A percentile compares a stretch with the other conserved stretches of the same genome.
These are phyloP conservation scores for Sebastes steindachneri DNA, from an alignment of 2,797 vertebrate species.

Conservation along the genomic window DNA sequence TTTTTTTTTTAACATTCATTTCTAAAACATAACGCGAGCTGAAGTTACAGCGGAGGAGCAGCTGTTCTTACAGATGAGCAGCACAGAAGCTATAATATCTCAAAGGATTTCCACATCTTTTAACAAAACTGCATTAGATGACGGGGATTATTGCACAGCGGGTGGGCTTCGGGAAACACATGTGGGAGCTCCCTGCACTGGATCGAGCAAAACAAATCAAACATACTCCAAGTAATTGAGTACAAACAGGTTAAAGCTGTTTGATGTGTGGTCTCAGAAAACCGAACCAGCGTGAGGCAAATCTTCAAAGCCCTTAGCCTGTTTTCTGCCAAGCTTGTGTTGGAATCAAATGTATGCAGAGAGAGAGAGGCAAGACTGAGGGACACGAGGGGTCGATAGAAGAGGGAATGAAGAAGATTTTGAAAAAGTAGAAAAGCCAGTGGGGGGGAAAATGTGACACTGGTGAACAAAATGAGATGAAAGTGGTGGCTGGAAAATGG, in stretches of 20 bases:
- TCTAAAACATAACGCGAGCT: not conserved
- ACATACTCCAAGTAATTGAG: conserved; percentile 32
- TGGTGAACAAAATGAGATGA: not conserved
- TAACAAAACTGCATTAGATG: conserved; percentile 13
- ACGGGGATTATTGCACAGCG: conserved; percentile 10
- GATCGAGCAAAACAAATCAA: conserved; percentile 32
- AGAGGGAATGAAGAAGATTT: not conserved
- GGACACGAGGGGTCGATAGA: not conserved
- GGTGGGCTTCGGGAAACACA: conserved; percentile 5
- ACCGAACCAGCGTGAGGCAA: conserved; percentile 13
- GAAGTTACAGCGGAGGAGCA: not conserved
- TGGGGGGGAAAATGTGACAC: not conserved
- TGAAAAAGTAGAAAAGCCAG: not conserved
- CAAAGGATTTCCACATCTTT: not conserved
- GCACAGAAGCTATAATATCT: not conserved
- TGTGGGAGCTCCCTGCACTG: not conserved
- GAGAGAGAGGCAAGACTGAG: not conserved
- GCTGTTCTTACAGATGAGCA: conserved; percentile 4
- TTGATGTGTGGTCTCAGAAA: conserved; percentile 47
- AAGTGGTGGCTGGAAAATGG: not conserved
- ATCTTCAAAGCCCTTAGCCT: conserved; percentile 35
- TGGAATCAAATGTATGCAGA: conserved; percentile 3
- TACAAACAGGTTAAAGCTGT: conserved; percentile 43
- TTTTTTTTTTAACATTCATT: not conserved
- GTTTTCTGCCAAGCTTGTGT: conserved; percentile 15